These are phyloP conservation scores for Cotesia congregata DNA, from an alignment of 2,888 invertebrate species.

Conservation along the genomic window DNA sequence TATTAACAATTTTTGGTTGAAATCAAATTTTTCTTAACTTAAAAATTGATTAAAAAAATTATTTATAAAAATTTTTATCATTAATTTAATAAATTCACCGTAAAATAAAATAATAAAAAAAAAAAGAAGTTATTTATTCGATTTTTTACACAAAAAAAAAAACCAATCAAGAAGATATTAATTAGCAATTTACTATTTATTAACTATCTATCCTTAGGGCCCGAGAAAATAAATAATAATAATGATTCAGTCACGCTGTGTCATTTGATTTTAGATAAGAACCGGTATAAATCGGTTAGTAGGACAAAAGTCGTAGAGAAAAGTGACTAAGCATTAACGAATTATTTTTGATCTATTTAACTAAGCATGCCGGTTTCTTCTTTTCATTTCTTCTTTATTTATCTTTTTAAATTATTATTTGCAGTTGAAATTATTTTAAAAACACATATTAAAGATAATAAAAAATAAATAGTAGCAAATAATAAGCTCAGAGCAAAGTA, in stretches of 20 bases:
- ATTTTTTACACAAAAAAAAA: no score
- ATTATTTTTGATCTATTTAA: slow-evolving; percentile 4
- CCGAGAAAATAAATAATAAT: background rate
- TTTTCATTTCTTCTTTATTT: background rate
- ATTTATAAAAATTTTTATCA: no score
- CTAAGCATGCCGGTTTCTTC: background rate
- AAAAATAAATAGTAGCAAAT: background rate
- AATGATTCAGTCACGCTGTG: background rate
- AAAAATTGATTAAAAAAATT: no score
- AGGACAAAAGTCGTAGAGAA: slow-evolving; percentile 32
- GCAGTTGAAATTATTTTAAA: background rate
- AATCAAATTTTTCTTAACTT: no score
- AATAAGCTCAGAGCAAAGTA: background rate
- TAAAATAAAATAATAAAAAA: no score
- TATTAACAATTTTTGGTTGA: no score
- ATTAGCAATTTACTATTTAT: background rate
- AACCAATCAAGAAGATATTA: background rate
- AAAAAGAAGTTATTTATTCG: no score
- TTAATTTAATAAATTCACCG: no score
- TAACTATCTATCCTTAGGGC: no score
- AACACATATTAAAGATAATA: background rate
- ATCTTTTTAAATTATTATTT: background rate
- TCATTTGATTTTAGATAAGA: slow-evolving; percentile 16
- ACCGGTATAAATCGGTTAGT: slow-evolving; percentile 25
- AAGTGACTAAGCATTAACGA: slow-evolving; percentile 16